Evolutionary conservation across 2,797 vertebrate genomes (phyloP).

Genomic region (Dendrocincla tyrannina): DNA sequence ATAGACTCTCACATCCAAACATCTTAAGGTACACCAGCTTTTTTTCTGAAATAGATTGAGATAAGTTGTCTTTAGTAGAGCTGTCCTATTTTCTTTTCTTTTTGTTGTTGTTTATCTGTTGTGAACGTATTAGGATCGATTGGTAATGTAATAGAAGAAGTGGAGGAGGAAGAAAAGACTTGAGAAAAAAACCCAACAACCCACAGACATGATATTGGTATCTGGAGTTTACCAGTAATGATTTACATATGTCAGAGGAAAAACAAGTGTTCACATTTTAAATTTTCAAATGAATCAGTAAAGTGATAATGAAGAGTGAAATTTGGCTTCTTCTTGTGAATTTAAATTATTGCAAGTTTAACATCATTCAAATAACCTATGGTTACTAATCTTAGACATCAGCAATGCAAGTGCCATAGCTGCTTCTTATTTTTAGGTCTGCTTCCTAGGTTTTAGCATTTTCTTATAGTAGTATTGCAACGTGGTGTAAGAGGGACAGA

Average conservation of each 20-base stretch:
- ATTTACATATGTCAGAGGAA: neutral
- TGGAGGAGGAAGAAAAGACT: neutral
- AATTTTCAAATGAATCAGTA: neutral
- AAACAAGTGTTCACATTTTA: neutral
- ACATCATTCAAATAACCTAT: neutral
- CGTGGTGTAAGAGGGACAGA: neutral
- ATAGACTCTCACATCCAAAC: conserved; percentile 93
- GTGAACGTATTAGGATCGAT: neutral
- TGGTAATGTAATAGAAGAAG: neutral
- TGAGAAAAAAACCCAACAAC: neutral
- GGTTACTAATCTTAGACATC: neutral
- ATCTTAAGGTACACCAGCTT: conserved; percentile 81
- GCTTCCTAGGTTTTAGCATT: neutral
- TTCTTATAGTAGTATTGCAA: neutral
- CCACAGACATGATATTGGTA: neutral
- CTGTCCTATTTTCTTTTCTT: neutral
- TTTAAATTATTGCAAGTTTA: neutral
- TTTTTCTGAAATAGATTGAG: neutral
- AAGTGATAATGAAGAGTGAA: neutral
- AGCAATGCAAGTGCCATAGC: neutral
- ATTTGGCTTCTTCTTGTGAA: neutral
- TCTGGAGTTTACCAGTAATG: neutral
- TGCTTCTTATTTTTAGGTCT: neutral
- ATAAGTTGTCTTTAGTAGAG: neutral
- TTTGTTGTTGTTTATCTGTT: neutral